Evolutionary conservation across 2,888 invertebrate species (phyloP).

Genomic region (Macropis europaea): DNA sequence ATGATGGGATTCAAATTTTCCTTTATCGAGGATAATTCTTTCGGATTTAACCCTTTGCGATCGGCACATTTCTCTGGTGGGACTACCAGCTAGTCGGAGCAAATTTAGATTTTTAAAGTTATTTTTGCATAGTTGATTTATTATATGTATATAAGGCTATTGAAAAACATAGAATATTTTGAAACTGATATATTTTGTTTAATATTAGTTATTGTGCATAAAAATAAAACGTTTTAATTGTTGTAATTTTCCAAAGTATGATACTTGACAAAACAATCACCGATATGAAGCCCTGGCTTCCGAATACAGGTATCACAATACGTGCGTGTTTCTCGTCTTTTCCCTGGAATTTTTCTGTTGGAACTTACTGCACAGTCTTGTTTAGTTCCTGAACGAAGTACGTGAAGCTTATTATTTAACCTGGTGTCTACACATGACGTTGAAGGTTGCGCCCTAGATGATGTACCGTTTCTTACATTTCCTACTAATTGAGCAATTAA

Average conservation of each 20-base stretch:
- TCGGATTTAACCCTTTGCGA: no score
- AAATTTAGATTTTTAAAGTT: no score
- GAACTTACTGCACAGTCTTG: slow-evolving; percentile 4
- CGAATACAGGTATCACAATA: not conserved
- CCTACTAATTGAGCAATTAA: slow-evolving; percentile 10
- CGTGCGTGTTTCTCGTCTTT: not conserved
- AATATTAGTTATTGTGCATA: not conserved
- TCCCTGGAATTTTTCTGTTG: not conserved
- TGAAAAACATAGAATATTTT: not conserved
- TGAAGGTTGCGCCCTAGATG: not conserved
- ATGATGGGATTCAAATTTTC: no score
- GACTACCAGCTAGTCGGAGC: no score
- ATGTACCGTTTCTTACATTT: not conserved
- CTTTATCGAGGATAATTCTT: no score
- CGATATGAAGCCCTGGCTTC: slow-evolving; percentile 6
- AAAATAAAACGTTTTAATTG: not conserved
- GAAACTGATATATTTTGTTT: not conserved
- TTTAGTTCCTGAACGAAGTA: slow-evolving; percentile 7
- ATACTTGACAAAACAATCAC: not conserved
- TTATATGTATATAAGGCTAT: not conserved
- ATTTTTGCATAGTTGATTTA: no score
- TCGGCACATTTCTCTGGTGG: no score
- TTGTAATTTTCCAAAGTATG: slow-evolving; percentile 4
- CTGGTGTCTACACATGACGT: slow-evolving; percentile 1
- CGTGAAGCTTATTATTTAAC: slow-evolving; percentile 5